Base-by-base conservation (phyloP, 2,113 vertebrate species). In the Thoracochromis brauschi region DNA sequence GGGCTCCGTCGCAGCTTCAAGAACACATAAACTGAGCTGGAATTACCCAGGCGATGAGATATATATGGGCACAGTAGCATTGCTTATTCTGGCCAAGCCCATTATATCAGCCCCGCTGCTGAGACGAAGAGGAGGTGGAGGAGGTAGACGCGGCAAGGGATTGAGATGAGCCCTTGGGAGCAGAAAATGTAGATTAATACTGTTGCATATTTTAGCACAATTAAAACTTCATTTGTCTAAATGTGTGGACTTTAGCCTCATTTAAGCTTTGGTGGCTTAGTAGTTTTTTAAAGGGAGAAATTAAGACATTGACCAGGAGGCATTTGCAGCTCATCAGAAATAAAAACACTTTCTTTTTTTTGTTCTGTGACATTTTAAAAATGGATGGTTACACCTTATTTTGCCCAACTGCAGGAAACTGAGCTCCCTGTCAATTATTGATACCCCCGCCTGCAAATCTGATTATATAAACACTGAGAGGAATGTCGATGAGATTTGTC, bases 221-320 rank as follows among this genome's bases (percentile, higher is more conserved):
- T 96, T 96, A 95, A 96, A 96, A 96, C 91, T 95, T 94, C 92
- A 96, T 96, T 96, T 94, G 93, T 95, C 91, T 94, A 94, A 96
- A 96, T 92, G 87, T 87, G 91, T 86, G 81, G 95, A 95, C 93
- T 94, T 96, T 96, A 95, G 95, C 95, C 95, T 96, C 95, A 89
- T 96, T 96, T 96, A 93, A 95, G 95, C 91, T 85, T 91, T 14
- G 65, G 87, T 78, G 88, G 91, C 91, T 91, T 5, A 21, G 38
- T 85, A 31, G 80, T 88, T 94, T 86, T 91, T 91, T 86, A 40
- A 89, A 47, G 40, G 55, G 85, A 65, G 68, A 55, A 94, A 93
- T 88, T 71, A 91, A 89, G 63, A 90, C 60, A 86, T 53, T 86
- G 63, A 87, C 75, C 58, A 53, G 63, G 21, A 91, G 54, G 54